phyloP scores from a whole-genome alignment of 2,113 vertebrate genomes.

The Scortum barcoo region DNA sequence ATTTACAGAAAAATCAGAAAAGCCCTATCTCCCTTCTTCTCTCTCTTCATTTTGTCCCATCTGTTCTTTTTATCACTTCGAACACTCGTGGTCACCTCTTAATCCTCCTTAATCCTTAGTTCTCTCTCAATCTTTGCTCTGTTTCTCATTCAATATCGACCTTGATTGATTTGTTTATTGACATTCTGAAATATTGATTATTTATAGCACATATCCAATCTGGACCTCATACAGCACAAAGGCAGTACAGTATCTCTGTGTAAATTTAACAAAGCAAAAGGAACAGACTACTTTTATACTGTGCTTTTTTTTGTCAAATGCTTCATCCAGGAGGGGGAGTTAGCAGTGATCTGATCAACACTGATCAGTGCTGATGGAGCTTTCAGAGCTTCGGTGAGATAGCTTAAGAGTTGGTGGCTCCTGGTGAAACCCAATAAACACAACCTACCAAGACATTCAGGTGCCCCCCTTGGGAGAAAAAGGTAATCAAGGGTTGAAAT shows the following conservation, averaged over 20 bases:
- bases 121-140: not conserved
- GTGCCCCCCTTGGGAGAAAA: not conserved
- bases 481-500: not conserved
- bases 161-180: constrained; percentile 31
- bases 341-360: not conserved
- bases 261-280: not conserved
- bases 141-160: not conserved
- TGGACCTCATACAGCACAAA: not conserved
- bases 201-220: constrained; percentile 7
- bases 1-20: not conserved
- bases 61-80: not conserved
- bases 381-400: not conserved
- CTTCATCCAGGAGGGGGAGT: not conserved
- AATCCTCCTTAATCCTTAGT: too few relatives aligned
- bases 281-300: not conserved
- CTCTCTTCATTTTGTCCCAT: not conserved
- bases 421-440: not conserved
- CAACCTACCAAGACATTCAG: not conserved
- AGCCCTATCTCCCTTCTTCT: not conserved
- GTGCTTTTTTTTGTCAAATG: not conserved
- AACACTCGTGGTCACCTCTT: not conserved
- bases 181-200: constrained; percentile 32
- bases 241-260: not conserved
- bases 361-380: not conserved
- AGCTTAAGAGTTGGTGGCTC: not conserved